phyloP scores from a whole-genome alignment of 1,140 invertebrate genomes.

The Cyrtorhinus lividipennis region DNA sequence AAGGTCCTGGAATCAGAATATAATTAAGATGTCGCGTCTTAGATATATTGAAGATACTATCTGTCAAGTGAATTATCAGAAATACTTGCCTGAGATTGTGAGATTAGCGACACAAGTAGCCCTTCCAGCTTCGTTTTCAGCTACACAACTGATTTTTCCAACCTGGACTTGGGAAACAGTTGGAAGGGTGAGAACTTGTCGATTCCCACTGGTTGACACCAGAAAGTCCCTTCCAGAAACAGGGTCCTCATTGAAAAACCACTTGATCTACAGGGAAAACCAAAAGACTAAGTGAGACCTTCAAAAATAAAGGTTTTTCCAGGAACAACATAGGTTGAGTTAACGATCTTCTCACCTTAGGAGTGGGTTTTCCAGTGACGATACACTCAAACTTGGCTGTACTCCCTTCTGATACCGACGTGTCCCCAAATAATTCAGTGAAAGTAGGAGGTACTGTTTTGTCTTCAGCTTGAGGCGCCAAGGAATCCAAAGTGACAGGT shows the following conservation, averaged over 20 bases:
- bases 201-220: conserved; percentile 50
- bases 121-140: conserved; percentile 58
- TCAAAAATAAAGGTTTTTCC: conserved; percentile 10
- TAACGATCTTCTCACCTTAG: conserved; percentile 42
- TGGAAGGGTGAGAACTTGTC: conserved; percentile 50
- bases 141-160: conserved; percentile 55
- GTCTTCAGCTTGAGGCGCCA: conserved; percentile 30
- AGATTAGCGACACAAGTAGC: conserved; percentile 46
- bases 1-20: conserved; percentile 18
- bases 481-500: conserved; percentile 18
- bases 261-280: conserved; percentile 38
- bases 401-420: conserved; percentile 35
- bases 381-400: conserved; percentile 54
- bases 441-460: conserved; percentile 45
- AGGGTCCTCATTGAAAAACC: conserved; percentile 55
- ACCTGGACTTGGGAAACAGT: conserved; percentile 36
- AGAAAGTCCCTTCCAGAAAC: conserved; percentile 54
- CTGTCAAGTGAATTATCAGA: no score
- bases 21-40: no score
- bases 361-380: conserved; percentile 51
- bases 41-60: no score
- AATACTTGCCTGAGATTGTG: conserved; percentile 35
- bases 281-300: not conserved
- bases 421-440: conserved; percentile 46
- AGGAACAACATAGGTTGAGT: not conserved